These are phyloP conservation scores for Australoheros facetus DNA, from an alignment of 2,797 vertebrate genomes.

Conservation along the genomic window DNA sequence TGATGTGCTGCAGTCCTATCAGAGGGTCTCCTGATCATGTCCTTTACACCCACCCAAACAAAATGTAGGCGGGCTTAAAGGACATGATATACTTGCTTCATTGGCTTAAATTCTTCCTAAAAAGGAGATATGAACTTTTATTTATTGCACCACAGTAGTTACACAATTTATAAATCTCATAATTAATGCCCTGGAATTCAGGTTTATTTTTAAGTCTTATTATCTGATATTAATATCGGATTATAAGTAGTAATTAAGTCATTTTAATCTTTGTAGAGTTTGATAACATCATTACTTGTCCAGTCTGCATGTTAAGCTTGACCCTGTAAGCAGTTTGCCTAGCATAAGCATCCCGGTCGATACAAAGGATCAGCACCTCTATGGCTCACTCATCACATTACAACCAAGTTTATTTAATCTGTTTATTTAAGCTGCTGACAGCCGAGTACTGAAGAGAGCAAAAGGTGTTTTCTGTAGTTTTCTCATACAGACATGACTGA, in stretches of 20 bases:
- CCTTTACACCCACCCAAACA: not conserved
- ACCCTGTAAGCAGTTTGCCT: not conserved
- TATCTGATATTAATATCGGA: not conserved
- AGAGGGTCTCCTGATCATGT: not conserved
- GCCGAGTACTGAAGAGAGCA: not conserved
- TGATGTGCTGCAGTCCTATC: not conserved
- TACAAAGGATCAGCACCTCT: not conserved
- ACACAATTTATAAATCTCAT: not conserved
- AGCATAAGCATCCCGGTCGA: not conserved
- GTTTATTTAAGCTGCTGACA: not conserved
- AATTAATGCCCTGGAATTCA: not conserved
- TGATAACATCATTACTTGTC: not conserved
- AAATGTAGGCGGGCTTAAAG: accelerated
- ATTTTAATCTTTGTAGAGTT: not conserved
- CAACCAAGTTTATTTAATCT: not conserved
- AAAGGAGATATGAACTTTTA: not conserved
- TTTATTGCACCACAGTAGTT: not conserved
- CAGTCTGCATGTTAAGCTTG: not conserved
- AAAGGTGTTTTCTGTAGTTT: not conserved
- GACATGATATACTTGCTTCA: not conserved
- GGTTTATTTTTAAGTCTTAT: not conserved
- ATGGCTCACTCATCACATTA: not conserved
- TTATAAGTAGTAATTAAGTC: not conserved
- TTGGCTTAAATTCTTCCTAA: not conserved
- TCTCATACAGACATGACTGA: not conserved